phyloP scores from a whole-genome alignment of 2,888 invertebrate genomes.

The Eledona agricola region DNA sequence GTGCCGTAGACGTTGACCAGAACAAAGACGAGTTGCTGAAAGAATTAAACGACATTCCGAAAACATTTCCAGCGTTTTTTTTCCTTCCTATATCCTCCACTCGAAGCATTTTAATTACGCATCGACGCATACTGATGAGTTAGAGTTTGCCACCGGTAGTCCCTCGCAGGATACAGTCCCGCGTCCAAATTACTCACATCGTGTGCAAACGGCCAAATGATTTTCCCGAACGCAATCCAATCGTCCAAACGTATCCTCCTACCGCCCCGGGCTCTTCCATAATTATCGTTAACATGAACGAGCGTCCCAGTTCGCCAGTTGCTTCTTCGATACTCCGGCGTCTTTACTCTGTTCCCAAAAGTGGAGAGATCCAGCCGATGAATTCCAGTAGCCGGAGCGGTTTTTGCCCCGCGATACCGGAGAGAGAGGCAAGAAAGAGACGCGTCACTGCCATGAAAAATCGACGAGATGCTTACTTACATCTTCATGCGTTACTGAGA shows the following conservation, averaged over 20 bases:
- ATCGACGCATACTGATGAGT: no score
- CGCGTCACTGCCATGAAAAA: constrained; percentile 19
- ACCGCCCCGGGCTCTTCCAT: constrained; percentile 14
- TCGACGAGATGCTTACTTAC: constrained; percentile 18
- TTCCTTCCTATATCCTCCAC: no score
- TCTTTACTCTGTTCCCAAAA: neutral
- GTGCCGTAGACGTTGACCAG: no score
- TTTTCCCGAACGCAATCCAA: constrained; percentile 21
- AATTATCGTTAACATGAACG: constrained; percentile 30
- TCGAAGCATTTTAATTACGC: no score
- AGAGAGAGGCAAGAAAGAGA: constrained; percentile 5
- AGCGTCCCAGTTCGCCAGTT: constrained; percentile 11
- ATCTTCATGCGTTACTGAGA: constrained; percentile 14
- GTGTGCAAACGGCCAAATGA: constrained; percentile 9
- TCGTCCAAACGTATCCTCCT: constrained; percentile 27
- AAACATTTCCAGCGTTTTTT: no score
- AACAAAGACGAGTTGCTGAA: no score
- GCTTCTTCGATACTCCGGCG: neutral
- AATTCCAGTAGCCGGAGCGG: constrained; percentile 32
- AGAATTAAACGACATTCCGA: no score
- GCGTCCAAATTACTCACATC: no score
- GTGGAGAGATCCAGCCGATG: constrained; percentile 4
- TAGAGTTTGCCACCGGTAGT: no score
- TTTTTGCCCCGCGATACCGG: constrained; percentile 19
- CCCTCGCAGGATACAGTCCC: no score